phyloP scores from a whole-genome alignment of 2,797 vertebrate genomes.

The Podarcis lilfordi region DNA sequence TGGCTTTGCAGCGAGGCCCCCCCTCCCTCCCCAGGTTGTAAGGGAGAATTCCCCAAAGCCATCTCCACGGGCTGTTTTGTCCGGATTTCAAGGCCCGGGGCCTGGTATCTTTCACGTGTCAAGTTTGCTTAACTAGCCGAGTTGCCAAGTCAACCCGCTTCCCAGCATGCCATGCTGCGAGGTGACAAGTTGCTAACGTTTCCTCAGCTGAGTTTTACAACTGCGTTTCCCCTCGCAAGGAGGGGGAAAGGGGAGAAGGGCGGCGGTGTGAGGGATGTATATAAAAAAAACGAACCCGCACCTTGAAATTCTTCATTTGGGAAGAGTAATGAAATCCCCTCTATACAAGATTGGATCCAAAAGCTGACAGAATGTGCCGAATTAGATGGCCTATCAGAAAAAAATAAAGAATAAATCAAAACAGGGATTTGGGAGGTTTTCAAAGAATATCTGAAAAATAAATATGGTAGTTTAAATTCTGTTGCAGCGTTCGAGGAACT shows the following conservation, averaged over 20 bases:
- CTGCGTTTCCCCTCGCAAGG: neutral
- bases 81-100: slow-evolving; percentile 7
- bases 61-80: neutral
- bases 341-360: too few species aligned
- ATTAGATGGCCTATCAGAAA: too few species aligned
- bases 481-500: too few species aligned
- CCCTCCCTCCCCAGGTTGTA: neutral
- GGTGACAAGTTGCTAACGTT: slow-evolving; percentile 14
- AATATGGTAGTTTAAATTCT: too few species aligned
- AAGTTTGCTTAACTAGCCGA: slow-evolving; percentile 19
- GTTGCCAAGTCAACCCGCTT: neutral
- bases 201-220: neutral
- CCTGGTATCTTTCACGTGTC: neutral
- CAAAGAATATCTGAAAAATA: too few species aligned
- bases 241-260: neutral
- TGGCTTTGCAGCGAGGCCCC: neutral
- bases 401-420: too few species aligned
- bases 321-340: too few species aligned
- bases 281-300: neutral
- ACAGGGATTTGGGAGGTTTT: too few species aligned
- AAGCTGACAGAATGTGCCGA: too few species aligned
- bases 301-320: neutral
- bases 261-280: too few species aligned
- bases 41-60: slow-evolving; percentile 16
- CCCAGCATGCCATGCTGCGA: slow-evolving; percentile 3